Conservation (phyloP, 2,113 vertebrate species). For the Campylomormyrus numenius region DNA sequence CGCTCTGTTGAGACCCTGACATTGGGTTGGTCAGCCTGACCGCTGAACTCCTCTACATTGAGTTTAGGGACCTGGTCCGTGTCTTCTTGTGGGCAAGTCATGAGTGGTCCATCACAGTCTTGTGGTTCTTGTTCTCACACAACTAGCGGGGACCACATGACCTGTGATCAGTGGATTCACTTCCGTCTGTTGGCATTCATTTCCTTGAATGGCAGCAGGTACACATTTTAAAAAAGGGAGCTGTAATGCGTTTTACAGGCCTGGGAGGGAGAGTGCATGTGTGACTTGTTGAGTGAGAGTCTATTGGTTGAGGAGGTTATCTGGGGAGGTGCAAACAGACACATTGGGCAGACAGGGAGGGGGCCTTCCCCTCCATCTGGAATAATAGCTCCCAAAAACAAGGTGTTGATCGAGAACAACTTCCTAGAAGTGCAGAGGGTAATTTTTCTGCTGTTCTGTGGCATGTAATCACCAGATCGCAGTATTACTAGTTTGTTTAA, state of each 20-base stretch:
- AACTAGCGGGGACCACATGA: neutral
- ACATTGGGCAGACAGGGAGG: neutral
- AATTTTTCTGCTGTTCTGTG: neutral
- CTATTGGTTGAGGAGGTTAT: conserved; percentile 21
- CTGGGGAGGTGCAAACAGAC: conserved; percentile 36
- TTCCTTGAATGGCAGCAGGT: neutral
- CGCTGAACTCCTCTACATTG: neutral
- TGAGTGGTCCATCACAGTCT: neutral
- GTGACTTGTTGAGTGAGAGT: neutral
- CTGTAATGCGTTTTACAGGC: neutral
- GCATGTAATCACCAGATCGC: neutral
- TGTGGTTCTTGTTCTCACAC: neutral
- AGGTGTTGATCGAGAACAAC: conserved; percentile 20
- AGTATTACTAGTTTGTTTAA: neutral
- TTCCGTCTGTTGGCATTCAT: neutral
- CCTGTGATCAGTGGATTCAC: neutral
- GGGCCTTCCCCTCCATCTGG: neutral
- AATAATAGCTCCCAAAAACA: conserved; percentile 18
- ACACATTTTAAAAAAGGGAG: neutral
- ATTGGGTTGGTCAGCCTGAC: neutral
- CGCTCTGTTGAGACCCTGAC: neutral
- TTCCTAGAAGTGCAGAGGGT: neutral
- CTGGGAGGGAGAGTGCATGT: neutral
- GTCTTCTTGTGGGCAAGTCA: neutral
- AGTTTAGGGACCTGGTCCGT: neutral